These are phyloP conservation scores for Aurelia coerulea DNA, from an alignment of 30 jellyfish, hydroid and myxozoan species.

Conservation along the genomic window DNA sequence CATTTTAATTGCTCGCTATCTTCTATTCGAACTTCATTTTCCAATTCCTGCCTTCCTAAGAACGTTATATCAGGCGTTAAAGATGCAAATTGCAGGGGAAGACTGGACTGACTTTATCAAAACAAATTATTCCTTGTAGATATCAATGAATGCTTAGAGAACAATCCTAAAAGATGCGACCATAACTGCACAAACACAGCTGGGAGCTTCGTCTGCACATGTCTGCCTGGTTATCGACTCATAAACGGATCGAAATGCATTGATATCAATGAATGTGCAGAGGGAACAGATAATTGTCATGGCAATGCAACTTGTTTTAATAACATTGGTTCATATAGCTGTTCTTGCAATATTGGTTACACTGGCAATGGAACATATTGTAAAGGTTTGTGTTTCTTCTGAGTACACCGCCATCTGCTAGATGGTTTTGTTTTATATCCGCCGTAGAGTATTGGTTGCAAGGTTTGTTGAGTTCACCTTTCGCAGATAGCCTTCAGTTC, in stretches of 20 bases:
- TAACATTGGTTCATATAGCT: slow-evolving; percentile 5
- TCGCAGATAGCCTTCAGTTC: too few species aligned
- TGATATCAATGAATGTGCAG: slow-evolving; percentile 47
- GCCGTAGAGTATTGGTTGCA: background rate
- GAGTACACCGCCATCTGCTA: too few species aligned
- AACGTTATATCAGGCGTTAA: too few species aligned
- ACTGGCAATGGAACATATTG: slow-evolving; percentile 59
- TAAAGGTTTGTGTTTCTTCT: slow-evolving; percentile 2
- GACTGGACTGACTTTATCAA: background rate
- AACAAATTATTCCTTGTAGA: background rate
- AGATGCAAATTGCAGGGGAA: too few species aligned
- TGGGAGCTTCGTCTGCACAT: slow-evolving; percentile 46
- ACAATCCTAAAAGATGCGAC: slow-evolving; percentile 8
- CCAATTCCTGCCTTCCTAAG: too few species aligned
- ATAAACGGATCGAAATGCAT: slow-evolving; percentile 24
- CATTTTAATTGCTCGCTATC: too few species aligned
- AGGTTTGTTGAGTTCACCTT: background rate
- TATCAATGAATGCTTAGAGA: slow-evolving; percentile 40
- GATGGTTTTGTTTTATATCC: background rate
- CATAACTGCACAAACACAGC: slow-evolving; percentile 48
- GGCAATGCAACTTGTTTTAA: slow-evolving; percentile 57
- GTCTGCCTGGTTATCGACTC: slow-evolving; percentile 57
- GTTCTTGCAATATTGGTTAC: slow-evolving; percentile 42
- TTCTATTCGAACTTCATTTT: too few species aligned
- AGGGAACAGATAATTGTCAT: slow-evolving; percentile 30